Conservation (phyloP, 2,888 invertebrate species). For the Fragum fragum region DNA sequence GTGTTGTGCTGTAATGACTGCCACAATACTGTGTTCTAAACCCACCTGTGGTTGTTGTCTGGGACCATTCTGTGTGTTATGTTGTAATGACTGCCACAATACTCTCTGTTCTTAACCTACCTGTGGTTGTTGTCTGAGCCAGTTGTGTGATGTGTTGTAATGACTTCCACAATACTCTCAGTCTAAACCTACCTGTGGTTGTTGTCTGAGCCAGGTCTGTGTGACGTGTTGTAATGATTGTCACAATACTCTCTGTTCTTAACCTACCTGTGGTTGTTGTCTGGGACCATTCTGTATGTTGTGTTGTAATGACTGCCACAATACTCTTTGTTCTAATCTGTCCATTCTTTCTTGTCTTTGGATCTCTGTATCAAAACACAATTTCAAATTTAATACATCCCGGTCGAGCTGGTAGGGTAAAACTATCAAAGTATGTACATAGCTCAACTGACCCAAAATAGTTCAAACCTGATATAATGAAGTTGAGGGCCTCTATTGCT, state of each 20-base stretch:
- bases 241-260: too few species aligned
- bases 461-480: too few species aligned
- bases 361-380: slow-evolving; percentile 82
- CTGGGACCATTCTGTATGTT: slow-evolving; percentile 31
- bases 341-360: slow-evolving; percentile 88
- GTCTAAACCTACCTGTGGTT: too few species aligned
- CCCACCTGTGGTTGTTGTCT: slow-evolving; percentile 73
- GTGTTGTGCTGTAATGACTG: slow-evolving; percentile 67
- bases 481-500: too few species aligned
- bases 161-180: slow-evolving; percentile 85
- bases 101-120: too few species aligned
- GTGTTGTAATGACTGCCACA: slow-evolving; percentile 73
- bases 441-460: too few species aligned
- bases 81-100: slow-evolving; percentile 75
- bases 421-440: too few species aligned
- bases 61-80: slow-evolving; percentile 23
- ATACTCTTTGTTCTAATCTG: slow-evolving; percentile 87
- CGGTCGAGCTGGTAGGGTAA: too few species aligned
- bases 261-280: slow-evolving; percentile 73
- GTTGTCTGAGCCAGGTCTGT: too few species aligned
- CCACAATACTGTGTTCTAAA: slow-evolving; percentile 84
- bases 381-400: too few species aligned
- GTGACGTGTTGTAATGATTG: too few species aligned
- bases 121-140: too few species aligned
- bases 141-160: slow-evolving; percentile 54